phyloP scores from a whole-genome alignment of 2,113 vertebrate genomes.

The Megatriorchis doriae region DNA sequence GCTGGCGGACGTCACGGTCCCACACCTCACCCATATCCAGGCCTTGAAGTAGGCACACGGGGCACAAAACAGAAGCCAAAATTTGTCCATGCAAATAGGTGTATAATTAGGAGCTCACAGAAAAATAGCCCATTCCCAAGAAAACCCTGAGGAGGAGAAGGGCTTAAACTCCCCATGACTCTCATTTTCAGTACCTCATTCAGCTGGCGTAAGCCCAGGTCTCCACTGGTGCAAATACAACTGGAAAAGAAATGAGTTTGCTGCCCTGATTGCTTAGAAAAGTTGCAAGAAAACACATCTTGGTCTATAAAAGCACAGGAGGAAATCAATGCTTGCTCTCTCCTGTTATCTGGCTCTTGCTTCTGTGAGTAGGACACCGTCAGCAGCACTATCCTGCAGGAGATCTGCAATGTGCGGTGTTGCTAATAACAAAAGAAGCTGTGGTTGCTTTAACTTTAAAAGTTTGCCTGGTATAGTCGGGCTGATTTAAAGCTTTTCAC shows the following conservation, averaged over 20 bases:
- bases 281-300: neutral
- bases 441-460: neutral
- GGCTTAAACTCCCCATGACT: neutral
- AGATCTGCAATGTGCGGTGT: accelerated
- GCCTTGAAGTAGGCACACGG: neutral
- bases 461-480: neutral
- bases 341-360: neutral
- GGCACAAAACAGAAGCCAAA: neutral
- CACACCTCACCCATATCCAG: neutral
- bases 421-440: neutral
- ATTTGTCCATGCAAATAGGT: neutral
- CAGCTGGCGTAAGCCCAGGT: neutral
- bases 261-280: neutral
- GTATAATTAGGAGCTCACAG: neutral
- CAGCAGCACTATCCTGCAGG: neutral
- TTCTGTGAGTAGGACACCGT: accelerated
- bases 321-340: neutral
- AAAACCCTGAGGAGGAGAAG: neutral
- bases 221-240: neutral
- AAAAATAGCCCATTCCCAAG: neutral
- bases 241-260: neutral
- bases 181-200: neutral
- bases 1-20: accelerated
- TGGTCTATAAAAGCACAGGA: neutral
- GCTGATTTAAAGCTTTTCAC: neutral